These are phyloP conservation scores for Globia sparganii DNA, from an alignment of 2,888 invertebrate genomes.

Conservation along the genomic window DNA sequence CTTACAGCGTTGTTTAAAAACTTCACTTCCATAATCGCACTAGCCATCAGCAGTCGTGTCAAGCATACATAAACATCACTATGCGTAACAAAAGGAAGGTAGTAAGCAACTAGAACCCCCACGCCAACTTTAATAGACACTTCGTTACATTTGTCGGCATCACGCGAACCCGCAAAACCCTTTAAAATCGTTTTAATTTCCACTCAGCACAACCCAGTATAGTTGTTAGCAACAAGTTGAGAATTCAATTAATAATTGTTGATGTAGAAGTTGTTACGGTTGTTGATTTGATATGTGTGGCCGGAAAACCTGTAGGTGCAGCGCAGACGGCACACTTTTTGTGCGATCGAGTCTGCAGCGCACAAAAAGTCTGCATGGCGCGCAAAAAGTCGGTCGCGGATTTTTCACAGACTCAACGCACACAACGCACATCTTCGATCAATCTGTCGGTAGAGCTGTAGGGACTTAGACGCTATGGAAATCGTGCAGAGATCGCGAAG, in stretches of 20 bases:
- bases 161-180: slow-evolving; percentile 62
- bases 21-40: slow-evolving; percentile 11
- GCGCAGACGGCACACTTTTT: too few relatives aligned
- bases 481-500: too few relatives aligned
- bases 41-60: slow-evolving; percentile 42
- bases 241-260: slow-evolving; percentile 52
- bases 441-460: too few relatives aligned
- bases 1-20: neutral
- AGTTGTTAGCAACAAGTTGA: slow-evolving; percentile 62
- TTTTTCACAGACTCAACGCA: too few relatives aligned
- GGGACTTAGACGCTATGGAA: too few relatives aligned
- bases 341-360: too few relatives aligned
- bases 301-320: neutral
- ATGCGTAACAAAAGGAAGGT: slow-evolving; percentile 51
- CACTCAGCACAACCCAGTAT: slow-evolving; percentile 44
- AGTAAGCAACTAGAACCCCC: slow-evolving; percentile 65
- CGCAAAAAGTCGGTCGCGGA: too few relatives aligned
- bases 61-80: slow-evolving; percentile 49
- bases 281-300: slow-evolving; percentile 7
- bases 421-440: too few relatives aligned
- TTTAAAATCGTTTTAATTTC: slow-evolving; percentile 62
- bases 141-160: slow-evolving; percentile 56
- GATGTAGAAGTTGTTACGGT: slow-evolving; percentile 27
- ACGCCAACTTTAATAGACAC: slow-evolving; percentile 68
- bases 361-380: too few relatives aligned